Percentiles rank a stretch among this genome's conserved stretches.
Evolutionary conservation across 2,888 invertebrate species (phyloP).

Genomic region (Ochlodes sylvanus): DNA sequence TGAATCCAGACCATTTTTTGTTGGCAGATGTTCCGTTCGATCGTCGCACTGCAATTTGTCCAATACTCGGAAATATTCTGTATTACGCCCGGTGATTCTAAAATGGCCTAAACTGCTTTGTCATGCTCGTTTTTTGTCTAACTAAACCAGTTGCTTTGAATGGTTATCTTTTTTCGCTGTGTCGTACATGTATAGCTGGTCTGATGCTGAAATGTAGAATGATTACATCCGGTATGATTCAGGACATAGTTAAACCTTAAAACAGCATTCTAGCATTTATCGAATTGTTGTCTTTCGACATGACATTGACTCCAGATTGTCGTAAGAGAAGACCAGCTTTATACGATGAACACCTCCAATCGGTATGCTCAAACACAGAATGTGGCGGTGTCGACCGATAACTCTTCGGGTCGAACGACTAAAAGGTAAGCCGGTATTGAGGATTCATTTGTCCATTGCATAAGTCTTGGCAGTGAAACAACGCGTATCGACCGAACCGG

Average conservation of each 20-base stretch:
- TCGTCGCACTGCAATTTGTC: slow-evolving; percentile 37
- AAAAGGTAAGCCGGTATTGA: slow-evolving; percentile 36
- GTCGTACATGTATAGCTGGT: neutral
- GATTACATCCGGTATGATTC: neutral
- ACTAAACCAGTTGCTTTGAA: slow-evolving; percentile 4
- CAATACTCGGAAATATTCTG: slow-evolving; percentile 31
- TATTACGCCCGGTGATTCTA: slow-evolving; percentile 3
- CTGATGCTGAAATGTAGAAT: neutral
- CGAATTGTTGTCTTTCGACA: too few relatives aligned
- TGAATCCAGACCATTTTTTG: slow-evolving; percentile 44
- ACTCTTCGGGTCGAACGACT: slow-evolving; percentile 27
- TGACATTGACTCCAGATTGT: too few relatives aligned
- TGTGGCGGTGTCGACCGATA: slow-evolving; percentile 15
- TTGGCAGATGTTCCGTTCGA: slow-evolving; percentile 44
- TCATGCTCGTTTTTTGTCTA: slow-evolving; percentile 12
- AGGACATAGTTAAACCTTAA: neutral
- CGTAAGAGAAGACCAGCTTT: neutral
- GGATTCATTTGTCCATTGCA: slow-evolving; percentile 74
- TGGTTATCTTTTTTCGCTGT: slow-evolving; percentile 1
- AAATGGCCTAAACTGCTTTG: slow-evolving; percentile 7
- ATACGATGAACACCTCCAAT: slow-evolving; percentile 14
- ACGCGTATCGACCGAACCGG: slow-evolving; percentile 74
- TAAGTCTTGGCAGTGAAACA: slow-evolving; percentile 67
- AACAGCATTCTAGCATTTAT: neutral
- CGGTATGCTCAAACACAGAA: slow-evolving; percentile 16